Conservation (phyloP, 2,888 invertebrate species). For the Sycophila texana region DNA sequence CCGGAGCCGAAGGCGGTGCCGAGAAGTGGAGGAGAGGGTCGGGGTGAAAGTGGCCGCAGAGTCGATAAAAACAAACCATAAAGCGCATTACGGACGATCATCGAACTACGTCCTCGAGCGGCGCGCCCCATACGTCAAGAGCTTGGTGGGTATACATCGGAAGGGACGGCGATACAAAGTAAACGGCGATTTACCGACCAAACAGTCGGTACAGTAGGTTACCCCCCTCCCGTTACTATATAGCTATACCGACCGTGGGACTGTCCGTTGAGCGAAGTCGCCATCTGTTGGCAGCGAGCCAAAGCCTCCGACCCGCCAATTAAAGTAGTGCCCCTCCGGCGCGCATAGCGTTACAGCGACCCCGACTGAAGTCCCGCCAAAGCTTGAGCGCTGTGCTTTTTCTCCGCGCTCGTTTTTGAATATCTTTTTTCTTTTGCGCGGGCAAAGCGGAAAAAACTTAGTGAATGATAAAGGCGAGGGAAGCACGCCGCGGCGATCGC, state of each 20-base stretch:
- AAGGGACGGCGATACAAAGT: conserved; percentile 60
- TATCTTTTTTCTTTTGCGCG: not conserved
- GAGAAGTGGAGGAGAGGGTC: not conserved
- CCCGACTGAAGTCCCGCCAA: no score
- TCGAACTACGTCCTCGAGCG: conserved; percentile 70
- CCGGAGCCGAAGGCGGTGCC: not conserved
- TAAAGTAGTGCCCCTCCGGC: conserved; percentile 32
- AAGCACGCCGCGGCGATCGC: conserved; percentile 10
- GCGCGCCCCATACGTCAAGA: conserved; percentile 59
- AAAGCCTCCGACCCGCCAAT: conserved; percentile 28
- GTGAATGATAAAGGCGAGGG: conserved; percentile 4
- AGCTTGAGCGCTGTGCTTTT: not conserved
- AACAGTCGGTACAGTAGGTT: conserved; percentile 71
- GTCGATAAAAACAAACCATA: conserved; percentile 75
- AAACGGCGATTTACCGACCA: conserved; percentile 63
- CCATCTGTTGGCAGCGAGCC: conserved; percentile 56
- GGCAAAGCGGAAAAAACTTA: not conserved
- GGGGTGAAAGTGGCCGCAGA: conserved; percentile 55
- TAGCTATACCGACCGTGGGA: conserved; percentile 44
- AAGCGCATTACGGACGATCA: conserved; percentile 73
- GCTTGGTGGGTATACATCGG: conserved; percentile 65
- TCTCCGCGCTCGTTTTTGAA: no score
- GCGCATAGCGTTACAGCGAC: not conserved
- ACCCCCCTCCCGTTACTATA: conserved; percentile 34
- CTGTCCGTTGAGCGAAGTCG: conserved; percentile 11